A percentile compares a stretch with the other conserved stretches of the same genome.
phyloP scores from a whole-genome alignment of 2,888 invertebrate species.

The Drosophila putrida region DNA sequence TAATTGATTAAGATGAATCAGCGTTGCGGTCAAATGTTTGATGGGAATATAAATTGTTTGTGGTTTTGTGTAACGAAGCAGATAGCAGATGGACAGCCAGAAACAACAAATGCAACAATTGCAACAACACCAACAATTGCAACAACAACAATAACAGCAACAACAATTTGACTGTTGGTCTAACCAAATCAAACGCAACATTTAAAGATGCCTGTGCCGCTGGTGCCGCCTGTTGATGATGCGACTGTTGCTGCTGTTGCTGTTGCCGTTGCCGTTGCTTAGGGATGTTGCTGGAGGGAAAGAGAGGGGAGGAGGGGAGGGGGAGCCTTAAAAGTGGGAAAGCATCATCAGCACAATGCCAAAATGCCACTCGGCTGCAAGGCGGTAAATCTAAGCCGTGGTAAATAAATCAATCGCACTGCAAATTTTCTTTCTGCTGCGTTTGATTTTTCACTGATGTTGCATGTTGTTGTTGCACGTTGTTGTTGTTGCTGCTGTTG shows the following conservation, averaged over 20 bases:
- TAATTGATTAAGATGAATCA: slow-evolving; percentile 86
- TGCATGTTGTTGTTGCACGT: slow-evolving; percentile 26
- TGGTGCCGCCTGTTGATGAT: slow-evolving; percentile 62
- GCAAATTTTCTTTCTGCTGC: slow-evolving; percentile 66
- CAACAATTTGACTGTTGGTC: slow-evolving; percentile 50
- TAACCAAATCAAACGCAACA: slow-evolving; percentile 76
- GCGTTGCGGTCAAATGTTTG: slow-evolving; percentile 85
- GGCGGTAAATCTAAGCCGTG: slow-evolving; percentile 81
- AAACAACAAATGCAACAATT: slow-evolving; percentile 6
- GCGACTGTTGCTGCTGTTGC: slow-evolving; percentile 37
- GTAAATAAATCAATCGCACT: slow-evolving; percentile 83
- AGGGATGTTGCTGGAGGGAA: slow-evolving; percentile 18
- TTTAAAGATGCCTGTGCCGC: slow-evolving; percentile 62
- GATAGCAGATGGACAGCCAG: slow-evolving; percentile 53
- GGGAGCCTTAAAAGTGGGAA: slow-evolving; percentile 51
- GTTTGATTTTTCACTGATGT: slow-evolving; percentile 56
- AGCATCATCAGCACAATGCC: slow-evolving; percentile 79
- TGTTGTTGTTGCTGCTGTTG: slow-evolving; percentile 31
- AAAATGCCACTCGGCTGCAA: slow-evolving; percentile 73
- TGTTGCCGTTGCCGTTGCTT: slow-evolving; percentile 11
- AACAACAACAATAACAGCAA: slow-evolving; percentile 10
- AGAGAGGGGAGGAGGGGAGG: slow-evolving; percentile 2
- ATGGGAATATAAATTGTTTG: slow-evolving; percentile 85
- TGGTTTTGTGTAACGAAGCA: slow-evolving; percentile 83
- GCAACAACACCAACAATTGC: slow-evolving; percentile 5